Percentiles rank a stretch among this genome's conserved stretches.
phyloP scores from a whole-genome alignment of 2,113 vertebrate genomes.

The Cisticola juncidis region DNA sequence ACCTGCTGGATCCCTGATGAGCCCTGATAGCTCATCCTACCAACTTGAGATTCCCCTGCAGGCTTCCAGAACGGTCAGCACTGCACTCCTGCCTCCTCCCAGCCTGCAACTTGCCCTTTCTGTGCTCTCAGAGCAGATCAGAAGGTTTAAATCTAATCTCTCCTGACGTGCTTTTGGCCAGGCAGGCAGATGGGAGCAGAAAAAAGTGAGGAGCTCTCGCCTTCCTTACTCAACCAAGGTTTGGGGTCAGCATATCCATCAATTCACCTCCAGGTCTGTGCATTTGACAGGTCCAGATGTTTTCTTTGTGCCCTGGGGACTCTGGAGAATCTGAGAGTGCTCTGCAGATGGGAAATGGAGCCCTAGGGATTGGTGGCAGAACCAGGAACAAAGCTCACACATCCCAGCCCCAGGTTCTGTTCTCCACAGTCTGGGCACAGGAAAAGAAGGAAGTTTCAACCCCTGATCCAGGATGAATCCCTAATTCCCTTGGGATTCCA shows the following conservation, averaged over 20 bases:
- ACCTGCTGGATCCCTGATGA: not conserved
- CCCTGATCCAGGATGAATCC: not conserved
- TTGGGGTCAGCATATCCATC: not conserved
- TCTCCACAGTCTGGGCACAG: not conserved
- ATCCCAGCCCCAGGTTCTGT: not conserved
- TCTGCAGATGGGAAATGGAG: not conserved
- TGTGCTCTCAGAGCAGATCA: conserved; percentile 32
- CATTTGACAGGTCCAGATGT: not conserved
- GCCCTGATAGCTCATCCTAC: not conserved
- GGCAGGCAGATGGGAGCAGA: not conserved
- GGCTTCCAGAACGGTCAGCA: not conserved
- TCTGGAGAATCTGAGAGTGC: not conserved
- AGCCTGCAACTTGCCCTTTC: not conserved
- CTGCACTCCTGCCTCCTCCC: not conserved
- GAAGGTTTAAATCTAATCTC: not conserved
- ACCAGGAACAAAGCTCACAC: not conserved
- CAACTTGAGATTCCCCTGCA: not conserved
- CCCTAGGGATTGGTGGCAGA: not conserved
- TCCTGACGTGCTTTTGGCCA: conserved; percentile 22
- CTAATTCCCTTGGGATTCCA: not conserved
- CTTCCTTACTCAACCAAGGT: not conserved
- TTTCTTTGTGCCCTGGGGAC: not conserved
- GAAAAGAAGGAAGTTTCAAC: not conserved
- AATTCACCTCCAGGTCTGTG: not conserved
- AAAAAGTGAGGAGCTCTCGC: not conserved